These are phyloP conservation scores for Phocides pigmalion DNA, from an alignment of 1,140 invertebrate genomes.

Conservation along the genomic window DNA sequence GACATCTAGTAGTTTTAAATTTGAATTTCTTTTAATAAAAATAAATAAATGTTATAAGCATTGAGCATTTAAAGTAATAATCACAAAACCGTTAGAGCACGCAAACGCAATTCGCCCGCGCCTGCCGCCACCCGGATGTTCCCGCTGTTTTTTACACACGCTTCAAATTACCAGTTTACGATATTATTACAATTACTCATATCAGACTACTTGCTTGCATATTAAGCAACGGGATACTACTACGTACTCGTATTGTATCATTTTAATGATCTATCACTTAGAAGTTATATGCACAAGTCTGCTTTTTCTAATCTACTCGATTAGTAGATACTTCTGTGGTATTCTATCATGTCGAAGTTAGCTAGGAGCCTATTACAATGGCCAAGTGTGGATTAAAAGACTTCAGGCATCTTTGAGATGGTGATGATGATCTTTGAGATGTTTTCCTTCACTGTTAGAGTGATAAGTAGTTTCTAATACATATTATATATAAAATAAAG, in stretches of 20 bases:
- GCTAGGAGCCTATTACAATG: no score
- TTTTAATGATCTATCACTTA: no score
- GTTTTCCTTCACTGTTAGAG: no score
- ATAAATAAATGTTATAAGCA: slow-evolving; percentile 2
- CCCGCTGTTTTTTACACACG: slow-evolving; percentile 46
- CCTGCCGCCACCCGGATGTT: slow-evolving; percentile 52
- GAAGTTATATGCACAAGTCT: no score
- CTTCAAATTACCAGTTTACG: slow-evolving; percentile 39
- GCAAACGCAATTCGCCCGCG: slow-evolving; percentile 31
- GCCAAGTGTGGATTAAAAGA: no score
- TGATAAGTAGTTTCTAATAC: no score
- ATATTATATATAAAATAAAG: no score
- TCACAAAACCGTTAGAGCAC: slow-evolving; percentile 23
- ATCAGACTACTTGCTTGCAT: slow-evolving; percentile 12
- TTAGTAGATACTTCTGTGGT: no score
- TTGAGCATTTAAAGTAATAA: slow-evolving; percentile 10
- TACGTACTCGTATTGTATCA: not conserved
- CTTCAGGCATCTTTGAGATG: no score
- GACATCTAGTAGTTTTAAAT: not conserved
- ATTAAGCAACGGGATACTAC: slow-evolving; percentile 10
- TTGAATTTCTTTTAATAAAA: not conserved
- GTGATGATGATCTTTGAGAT: no score
- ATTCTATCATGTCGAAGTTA: no score
- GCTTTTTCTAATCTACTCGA: no score
- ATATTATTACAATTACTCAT: slow-evolving; percentile 30